Evolutionary conservation across 1,140 invertebrate genomes (phyloP), one percentile per base, ranked within the genome.

Genomic region (Zaprionus tsacasi): DNA sequence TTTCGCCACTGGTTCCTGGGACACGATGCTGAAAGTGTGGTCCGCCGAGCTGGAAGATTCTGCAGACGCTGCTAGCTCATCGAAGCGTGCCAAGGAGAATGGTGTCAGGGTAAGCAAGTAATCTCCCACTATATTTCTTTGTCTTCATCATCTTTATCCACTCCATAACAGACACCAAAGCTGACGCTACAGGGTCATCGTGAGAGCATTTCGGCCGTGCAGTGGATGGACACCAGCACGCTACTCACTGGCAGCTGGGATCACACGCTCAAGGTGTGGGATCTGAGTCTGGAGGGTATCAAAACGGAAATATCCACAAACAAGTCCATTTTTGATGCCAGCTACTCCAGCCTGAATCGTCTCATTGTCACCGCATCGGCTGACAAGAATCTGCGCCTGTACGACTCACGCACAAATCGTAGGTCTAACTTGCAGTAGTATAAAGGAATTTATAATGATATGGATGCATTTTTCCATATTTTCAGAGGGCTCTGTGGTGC

Each of bases 211-310:
- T 97, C 97, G 7, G 95, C 95, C 0, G 94, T 98, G 0, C 93
- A 95, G 50, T 99, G 98, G 98, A 95, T 96, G 67, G 95, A 96
- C 70, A 93, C 93, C 59, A 93, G 95, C 45, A 96, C 95, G 66
- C 91, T 99, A 2, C 94, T 97, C 12, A 98, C 98, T 0, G 94
- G 95, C 76, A 97, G 96, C 2, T 99, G 98, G 98, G 99, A 99
- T 94, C 98, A 99, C 87, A 98, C 98, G 0, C 93, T 99, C 10
- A 96, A 97, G 92, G 83, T 99, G 4, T 99, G 99, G 99, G 98
- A 99, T 93, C 94, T 97, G 25, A 96, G 98, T 92, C 92, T 97
- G 35, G 96, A 96, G 66, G 96, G 96, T 12, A 95, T 97, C 8
- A 97, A 97, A 91, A 94, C 95, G 45, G 97, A 98, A 92, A 94